A percentile compares a stretch with the other conserved stretches of the same genome.
phyloP scores from a whole-genome alignment of 2,888 invertebrate species.

The Hemistola chrysoprasaria region DNA sequence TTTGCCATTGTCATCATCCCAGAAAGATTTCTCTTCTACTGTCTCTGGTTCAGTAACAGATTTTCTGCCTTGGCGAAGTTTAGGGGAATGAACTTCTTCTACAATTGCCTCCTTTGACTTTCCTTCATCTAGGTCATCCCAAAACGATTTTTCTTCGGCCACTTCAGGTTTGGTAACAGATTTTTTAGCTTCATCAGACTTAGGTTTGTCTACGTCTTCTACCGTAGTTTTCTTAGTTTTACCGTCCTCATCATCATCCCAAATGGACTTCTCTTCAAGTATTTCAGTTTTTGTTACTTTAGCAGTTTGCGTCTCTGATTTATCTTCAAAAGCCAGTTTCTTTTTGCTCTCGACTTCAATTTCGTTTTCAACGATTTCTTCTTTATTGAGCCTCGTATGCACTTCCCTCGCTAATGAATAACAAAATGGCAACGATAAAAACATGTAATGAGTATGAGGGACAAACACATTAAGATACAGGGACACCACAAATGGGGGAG shows the following conservation, averaged over 20 bases:
- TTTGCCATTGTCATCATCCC: constrained; percentile 55
- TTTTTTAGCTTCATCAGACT: constrained; percentile 37
- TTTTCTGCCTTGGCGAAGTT: constrained; percentile 34
- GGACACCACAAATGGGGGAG: constrained; percentile 57
- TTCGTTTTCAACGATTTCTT: constrained; percentile 73
- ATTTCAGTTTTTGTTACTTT: constrained; percentile 48
- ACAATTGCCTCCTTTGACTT: constrained; percentile 41
- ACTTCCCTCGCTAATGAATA: constrained; percentile 75
- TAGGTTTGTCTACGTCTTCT: constrained; percentile 42
- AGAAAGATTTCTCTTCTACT: constrained; percentile 54
- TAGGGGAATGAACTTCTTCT: constrained; percentile 38
- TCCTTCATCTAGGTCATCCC: constrained; percentile 49
- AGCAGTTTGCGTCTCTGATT: constrained; percentile 42
- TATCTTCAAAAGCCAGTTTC: constrained; percentile 48
- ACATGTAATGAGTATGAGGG: constrained; percentile 36
- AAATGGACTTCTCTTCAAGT: constrained; percentile 51
- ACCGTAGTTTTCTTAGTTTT: constrained; percentile 44
- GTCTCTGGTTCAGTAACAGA: constrained; percentile 53
- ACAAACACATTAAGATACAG: constrained; percentile 41
- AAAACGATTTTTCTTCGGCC: constrained; percentile 52
- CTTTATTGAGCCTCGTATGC: constrained; percentile 72
- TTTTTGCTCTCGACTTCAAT: constrained; percentile 63
- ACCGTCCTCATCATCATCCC: constrained; percentile 54
- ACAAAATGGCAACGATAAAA: constrained; percentile 30
- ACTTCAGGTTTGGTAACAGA: constrained; percentile 49